phyloP scores from a whole-genome alignment of 1,140 invertebrate species.

The Schmidtea mediterranea region DNA sequence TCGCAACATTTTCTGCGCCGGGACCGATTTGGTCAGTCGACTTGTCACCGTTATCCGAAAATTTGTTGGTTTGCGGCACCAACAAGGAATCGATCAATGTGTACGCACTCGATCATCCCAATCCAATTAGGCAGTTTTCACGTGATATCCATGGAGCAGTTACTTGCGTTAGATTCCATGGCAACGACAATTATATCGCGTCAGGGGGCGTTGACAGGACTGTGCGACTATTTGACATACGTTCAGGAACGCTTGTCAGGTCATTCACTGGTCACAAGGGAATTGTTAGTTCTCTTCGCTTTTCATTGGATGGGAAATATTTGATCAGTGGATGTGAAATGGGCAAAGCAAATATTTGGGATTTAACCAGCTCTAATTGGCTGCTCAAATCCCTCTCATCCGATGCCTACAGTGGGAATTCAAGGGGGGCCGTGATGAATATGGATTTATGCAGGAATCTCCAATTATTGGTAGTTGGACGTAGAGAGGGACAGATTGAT shows the following conservation, averaged over 20 bases:
- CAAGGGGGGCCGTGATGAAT: too few species aligned
- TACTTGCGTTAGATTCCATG: slow-evolving; percentile 60
- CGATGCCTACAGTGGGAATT: too few species aligned
- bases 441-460: too few species aligned
- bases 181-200: slow-evolving; percentile 83
- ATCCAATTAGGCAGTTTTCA: slow-evolving; percentile 67
- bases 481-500: too few species aligned
- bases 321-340: too few species aligned
- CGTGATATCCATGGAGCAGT: slow-evolving; percentile 41
- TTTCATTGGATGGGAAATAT: too few species aligned
- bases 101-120: slow-evolving; percentile 14
- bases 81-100: background rate
- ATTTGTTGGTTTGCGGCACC: slow-evolving; percentile 58
- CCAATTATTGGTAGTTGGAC: too few species aligned
- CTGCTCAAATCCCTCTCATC: too few species aligned
- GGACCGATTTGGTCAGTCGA: slow-evolving; percentile 3
- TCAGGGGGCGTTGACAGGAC: slow-evolving; percentile 85
- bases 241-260: slow-evolving; percentile 35
- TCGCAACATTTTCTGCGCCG: background rate
- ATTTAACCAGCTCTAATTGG: too few species aligned
- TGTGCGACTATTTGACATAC: slow-evolving; percentile 73
- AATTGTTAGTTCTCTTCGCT: too few species aligned
- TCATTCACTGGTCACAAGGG: background rate
- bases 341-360: too few species aligned
- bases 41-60: slow-evolving; percentile 31